Percentiles rank a stretch among this genome's conserved stretches.
phyloP scores from a whole-genome alignment of 2,888 invertebrate species.

The Microplitis manilae region DNA sequence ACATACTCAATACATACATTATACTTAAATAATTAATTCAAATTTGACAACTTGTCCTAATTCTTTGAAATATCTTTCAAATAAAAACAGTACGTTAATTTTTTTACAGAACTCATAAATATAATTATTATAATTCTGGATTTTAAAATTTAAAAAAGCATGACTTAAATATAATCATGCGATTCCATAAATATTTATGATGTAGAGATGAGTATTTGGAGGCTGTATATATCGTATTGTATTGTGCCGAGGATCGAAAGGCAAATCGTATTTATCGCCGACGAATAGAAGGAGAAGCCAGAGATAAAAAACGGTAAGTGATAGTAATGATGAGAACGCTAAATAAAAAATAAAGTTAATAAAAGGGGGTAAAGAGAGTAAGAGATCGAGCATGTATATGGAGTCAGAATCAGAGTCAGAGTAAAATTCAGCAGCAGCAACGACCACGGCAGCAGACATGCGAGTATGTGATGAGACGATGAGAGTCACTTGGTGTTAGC shows the following conservation, averaged over 20 bases:
- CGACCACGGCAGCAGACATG: not conserved
- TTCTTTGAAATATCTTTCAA: no score
- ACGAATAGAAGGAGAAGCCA: not conserved
- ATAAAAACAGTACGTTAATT: not conserved
- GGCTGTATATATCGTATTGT: not conserved
- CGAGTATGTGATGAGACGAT: conserved; percentile 2
- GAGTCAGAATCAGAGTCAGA: not conserved
- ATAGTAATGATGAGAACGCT: not conserved
- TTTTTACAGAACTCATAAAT: not conserved
- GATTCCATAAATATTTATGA: not conserved
- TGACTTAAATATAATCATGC: not conserved
- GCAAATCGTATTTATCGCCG: not conserved
- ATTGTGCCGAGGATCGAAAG: not conserved
- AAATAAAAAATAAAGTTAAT: not conserved
- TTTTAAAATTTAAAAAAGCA: not conserved
- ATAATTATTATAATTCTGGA: not conserved
- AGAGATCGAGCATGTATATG: not conserved
- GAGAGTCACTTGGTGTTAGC: not conserved
- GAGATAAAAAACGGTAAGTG: not conserved
- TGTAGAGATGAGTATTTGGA: not conserved
- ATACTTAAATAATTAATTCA: no score
- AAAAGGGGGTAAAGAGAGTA: not conserved
- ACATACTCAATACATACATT: no score
- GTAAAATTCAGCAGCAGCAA: not conserved
- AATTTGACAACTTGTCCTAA: no score